Base-by-base conservation (phyloP, 2,888 invertebrate species). In the Apoda limacodes region DNA sequence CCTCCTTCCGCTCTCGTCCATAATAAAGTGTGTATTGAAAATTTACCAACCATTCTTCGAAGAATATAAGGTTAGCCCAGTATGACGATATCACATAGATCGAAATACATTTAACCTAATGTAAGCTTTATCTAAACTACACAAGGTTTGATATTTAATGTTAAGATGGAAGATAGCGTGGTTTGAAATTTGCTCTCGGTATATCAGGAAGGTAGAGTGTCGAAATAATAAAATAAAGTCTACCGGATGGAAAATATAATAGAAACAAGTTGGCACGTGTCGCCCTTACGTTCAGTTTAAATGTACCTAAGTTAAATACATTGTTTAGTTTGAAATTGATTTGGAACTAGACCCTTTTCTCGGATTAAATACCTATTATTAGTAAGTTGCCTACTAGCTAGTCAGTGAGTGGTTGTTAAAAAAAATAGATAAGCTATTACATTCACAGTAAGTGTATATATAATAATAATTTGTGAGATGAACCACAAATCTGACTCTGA, bases 1-100 rank as follows among this genome's bases (percentile, higher is more conserved):
- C 70, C 67, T 65, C 62, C 56, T 61, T 62, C 67, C 71, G 61
- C 59, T 60, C 53, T 56, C 63, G 50, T 66, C 70, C 71, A 61
- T 82, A 75, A 81, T 81, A 81, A 80, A 81, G 80, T 71, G 72
- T 66, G 72, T 78, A 82, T 82, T 81, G 82, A 82, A 81, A 81
- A 82, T 81, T 81, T 81, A 78, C 75, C 75, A 75, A 70, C 74
- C 74, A 76, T 81, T 81, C 78, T 78, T 67, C 61, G 59, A 57
- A 60, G 67, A 68, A 70, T 76, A 80, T 74, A 71, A 76, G 70
- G 76, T 76, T 80, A 76, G 65, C 51, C 54, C 48, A 59, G 60
- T 63, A 63, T 61, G 63, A 59, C 59, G 61, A 58, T 58, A 50
- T 54, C 50, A 56, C 59, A 50, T 53, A 55, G 57, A 58, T 41